These are phyloP conservation scores for Pollenia griseotomentosa DNA, from an alignment of 2,888 invertebrate species.

Conservation along the genomic window DNA sequence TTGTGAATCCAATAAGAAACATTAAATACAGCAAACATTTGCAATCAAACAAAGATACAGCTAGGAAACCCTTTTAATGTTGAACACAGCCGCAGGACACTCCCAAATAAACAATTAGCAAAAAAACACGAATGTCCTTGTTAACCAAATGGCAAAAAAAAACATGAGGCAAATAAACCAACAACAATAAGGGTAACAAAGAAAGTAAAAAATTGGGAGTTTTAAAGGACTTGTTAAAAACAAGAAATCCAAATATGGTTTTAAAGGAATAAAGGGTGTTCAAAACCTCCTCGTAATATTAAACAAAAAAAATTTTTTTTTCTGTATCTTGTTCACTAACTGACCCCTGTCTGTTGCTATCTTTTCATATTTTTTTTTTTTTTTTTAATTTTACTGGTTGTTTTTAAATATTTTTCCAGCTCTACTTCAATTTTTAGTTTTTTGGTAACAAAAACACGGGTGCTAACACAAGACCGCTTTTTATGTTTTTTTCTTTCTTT, in stretches of 20 bases:
- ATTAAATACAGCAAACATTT: background rate
- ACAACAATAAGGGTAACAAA: conserved; percentile 22
- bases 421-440: conserved; percentile 1
- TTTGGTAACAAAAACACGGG: conserved; percentile 55
- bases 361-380: conserved; percentile 18
- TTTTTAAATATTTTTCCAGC: background rate
- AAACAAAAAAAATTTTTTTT: conserved; percentile 1
- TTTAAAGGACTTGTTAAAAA: conserved; percentile 28
- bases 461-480: conserved; percentile 49
- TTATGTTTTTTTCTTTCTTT: background rate
- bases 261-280: background rate
- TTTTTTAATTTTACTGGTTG: background rate
- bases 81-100: conserved; percentile 75
- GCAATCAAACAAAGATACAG: background rate
- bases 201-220: conserved; percentile 30
- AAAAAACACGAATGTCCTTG: conserved; percentile 71
- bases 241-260: background rate
- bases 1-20: conserved; percentile 25
- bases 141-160: conserved; percentile 39
- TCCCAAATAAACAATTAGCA: conserved; percentile 74
- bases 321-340: conserved; percentile 20
- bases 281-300: background rate
- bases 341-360: conserved; percentile 59
- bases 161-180: background rate
- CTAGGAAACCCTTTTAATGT: conserved; percentile 69